A percentile compares a stretch with the other conserved stretches of the same genome.
phyloP scores from a whole-genome alignment of 2,888 invertebrate genomes.

The Tuta absoluta region DNA sequence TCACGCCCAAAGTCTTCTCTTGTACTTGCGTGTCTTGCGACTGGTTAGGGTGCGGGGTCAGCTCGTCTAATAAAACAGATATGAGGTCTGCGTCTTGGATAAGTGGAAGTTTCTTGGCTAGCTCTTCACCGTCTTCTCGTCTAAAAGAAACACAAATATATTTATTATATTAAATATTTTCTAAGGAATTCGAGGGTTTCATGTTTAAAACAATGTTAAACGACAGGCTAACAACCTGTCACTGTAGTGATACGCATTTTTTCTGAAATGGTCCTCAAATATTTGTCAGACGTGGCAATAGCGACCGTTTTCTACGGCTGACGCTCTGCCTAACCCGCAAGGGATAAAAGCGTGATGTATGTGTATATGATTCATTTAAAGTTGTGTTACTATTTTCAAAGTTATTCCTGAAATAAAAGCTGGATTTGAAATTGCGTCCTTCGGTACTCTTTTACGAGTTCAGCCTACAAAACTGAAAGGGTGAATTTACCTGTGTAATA shows the following conservation, averaged over 20 bases:
- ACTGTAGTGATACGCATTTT: too few species aligned
- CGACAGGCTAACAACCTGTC: too few species aligned
- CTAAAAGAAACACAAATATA: conserved; percentile 48
- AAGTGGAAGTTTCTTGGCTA: conserved; percentile 85
- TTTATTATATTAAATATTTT: too few species aligned
- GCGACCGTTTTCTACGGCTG: too few species aligned
- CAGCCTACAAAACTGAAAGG: not conserved
- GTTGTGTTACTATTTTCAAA: not conserved
- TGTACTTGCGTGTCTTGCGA: conserved; percentile 33
- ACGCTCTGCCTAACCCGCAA: too few species aligned
- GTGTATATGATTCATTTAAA: not conserved
- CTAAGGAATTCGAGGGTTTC: too few species aligned
- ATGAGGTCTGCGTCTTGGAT: conserved; percentile 83
- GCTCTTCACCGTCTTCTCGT: conserved; percentile 88
- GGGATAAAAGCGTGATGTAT: not conserved
- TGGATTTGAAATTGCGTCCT: too few species aligned
- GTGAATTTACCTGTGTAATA: conserved; percentile 80
- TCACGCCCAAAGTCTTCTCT: conserved; percentile 35
- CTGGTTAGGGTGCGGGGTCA: conserved; percentile 56
- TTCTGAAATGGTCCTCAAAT: too few species aligned
- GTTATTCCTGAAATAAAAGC: too few species aligned
- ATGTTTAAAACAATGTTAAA: not conserved
- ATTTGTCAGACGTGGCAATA: too few species aligned
- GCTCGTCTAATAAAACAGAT: conserved; percentile 74
- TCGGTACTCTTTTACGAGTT: too few species aligned